Evolutionary conservation across 2,888 invertebrate genomes (phyloP), one percentile per base, ranked within the genome.

Genomic region (Idaea straminata): DNA sequence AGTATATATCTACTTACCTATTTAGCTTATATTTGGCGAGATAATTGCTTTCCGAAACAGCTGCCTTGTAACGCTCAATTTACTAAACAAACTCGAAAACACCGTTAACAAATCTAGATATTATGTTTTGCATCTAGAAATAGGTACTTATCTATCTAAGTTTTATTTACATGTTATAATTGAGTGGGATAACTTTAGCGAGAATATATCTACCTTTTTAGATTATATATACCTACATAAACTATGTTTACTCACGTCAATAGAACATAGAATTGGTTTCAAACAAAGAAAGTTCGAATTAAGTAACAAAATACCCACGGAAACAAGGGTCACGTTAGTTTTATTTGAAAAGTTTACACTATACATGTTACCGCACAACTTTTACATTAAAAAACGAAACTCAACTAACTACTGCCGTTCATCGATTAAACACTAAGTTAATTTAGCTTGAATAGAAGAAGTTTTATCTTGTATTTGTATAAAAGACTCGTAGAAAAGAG

Each of bases 341-440:
- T 89, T 89, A 89, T 90, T 88, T 85, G 86, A 83, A 89, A 90
- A 89, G 85, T 90, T 90, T 80, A 77, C 77, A 84, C 81, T 80
- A 83, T 81, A 78, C 79, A 79, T 82, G 85, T 84, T 85, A 77
- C 79, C 73, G 71, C 62, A 70, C 73, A 80, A 77, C 76, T 80
- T 77, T 73, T 71, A 76, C 74, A 78, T 76, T 75, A 75, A 66
- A 71, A 65, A 70, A 66, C 68, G 65, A 72, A 74, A 74, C 71
- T 74, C 72, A 74, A 57, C 59, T 25, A 61, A 60, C 64, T 57
- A 64, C 10, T 13, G 47, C 47, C 47, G 13, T 47, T 64, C 68
- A 68, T 64, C 66, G 64, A 63, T 68, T 74, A 70, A 71, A 25
- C 25, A 25, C 25, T 25, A 25, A 25, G 25, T 25, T 25, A 25